These are phyloP conservation scores for Crotalus horridus DNA, from an alignment of 2,113 vertebrate species.

Conservation along the genomic window DNA sequence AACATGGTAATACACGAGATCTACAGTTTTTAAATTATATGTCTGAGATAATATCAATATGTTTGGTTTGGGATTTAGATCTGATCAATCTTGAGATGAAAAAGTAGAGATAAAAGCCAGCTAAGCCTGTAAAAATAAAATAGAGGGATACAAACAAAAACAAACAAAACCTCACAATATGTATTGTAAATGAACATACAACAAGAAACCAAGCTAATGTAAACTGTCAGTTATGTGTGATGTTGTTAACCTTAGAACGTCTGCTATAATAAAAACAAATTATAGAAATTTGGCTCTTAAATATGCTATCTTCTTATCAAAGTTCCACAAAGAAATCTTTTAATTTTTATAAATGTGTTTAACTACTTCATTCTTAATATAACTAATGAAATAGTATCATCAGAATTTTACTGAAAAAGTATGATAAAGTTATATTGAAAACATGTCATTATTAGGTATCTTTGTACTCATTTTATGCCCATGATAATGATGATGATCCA, in stretches of 20 bases:
- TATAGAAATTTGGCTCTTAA: not conserved
- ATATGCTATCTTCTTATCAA: slow-evolving; percentile 13
- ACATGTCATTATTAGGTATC: not conserved
- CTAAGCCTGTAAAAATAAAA: slow-evolving; percentile 15
- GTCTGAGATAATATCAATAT: slow-evolving; percentile 21
- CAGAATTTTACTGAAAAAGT: not conserved
- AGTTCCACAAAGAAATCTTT: slow-evolving; percentile 2
- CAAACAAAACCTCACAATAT: not conserved
- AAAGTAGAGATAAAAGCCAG: not conserved
- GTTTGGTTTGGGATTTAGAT: not conserved
- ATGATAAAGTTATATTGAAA: not conserved
- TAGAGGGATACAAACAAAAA: slow-evolving; percentile 22
- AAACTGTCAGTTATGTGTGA: slow-evolving; percentile 1
- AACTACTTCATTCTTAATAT: not conserved
- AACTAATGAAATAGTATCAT: not conserved
- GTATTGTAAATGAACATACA: not conserved
- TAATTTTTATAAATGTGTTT: slow-evolving; percentile 14
- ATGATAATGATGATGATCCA: not conserved
- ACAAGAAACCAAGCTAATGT: slow-evolving; percentile 13
- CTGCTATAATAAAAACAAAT: slow-evolving; percentile 3
- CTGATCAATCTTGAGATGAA: slow-evolving; percentile 22
- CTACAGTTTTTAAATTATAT: slow-evolving; percentile 21
- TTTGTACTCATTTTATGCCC: not conserved
- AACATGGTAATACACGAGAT: not conserved
- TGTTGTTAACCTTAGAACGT: not conserved